These are phyloP conservation scores for Apis laboriosa DNA, from an alignment of 1,140 invertebrate genomes.

Conservation along the genomic window DNA sequence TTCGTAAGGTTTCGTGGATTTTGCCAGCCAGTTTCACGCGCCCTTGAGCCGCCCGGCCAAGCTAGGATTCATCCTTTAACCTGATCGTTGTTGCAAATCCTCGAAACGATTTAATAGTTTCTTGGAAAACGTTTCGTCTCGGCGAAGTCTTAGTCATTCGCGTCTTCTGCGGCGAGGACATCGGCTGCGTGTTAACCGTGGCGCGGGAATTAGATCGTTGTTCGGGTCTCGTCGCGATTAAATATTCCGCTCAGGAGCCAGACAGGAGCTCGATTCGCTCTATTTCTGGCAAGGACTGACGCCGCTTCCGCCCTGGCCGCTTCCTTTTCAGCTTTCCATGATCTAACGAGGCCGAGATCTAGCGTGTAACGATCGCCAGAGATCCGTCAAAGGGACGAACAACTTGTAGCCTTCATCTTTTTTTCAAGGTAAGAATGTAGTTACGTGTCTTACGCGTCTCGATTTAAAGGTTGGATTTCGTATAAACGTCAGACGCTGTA, in stretches of 20 bases:
- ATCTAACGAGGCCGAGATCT: constrained; percentile 60
- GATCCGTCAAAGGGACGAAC: constrained; percentile 46
- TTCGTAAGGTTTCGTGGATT: neutral
- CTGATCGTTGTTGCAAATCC: neutral
- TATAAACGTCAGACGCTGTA: no score
- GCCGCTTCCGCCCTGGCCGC: constrained; percentile 62
- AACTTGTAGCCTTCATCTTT: constrained; percentile 46
- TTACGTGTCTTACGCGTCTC: constrained; percentile 29
- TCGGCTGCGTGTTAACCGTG: neutral
- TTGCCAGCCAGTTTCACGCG: neutral
- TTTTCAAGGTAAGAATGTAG: constrained; percentile 49
- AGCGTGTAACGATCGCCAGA: constrained; percentile 51
- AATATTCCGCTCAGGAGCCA: constrained; percentile 55
- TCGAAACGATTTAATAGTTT: constrained; percentile 43
- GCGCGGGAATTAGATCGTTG: constrained; percentile 45
- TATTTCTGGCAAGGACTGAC: constrained; percentile 71
- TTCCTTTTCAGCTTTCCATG: constrained; percentile 24
- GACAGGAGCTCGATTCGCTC: constrained; percentile 37
- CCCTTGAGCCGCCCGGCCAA: constrained; percentile 25
- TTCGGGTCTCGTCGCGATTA: constrained; percentile 32
- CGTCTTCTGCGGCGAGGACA: constrained; percentile 42
- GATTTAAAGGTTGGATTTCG: neutral
- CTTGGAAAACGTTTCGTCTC: constrained; percentile 42
- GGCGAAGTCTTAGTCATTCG: constrained; percentile 38
- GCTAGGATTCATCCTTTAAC: neutral